These are phyloP conservation scores for Agriopis aurantiaria DNA, from an alignment of 2,888 invertebrate genomes.

Conservation along the genomic window DNA sequence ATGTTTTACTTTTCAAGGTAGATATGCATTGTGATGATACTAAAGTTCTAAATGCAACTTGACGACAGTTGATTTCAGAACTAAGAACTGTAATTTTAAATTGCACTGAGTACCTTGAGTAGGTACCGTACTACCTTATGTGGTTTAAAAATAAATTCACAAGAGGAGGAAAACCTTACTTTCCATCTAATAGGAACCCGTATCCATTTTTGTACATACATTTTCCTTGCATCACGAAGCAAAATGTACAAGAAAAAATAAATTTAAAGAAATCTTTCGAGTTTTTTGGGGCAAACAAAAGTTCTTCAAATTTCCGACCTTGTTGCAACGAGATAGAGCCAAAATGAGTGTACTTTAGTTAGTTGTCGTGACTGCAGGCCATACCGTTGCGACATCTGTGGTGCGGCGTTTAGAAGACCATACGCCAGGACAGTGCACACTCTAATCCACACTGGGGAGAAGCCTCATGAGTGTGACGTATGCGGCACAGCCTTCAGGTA, in stretches of 20 bases:
- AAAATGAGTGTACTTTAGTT: background rate
- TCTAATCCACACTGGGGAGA: slow-evolving; percentile 81
- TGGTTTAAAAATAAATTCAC: slow-evolving; percentile 1
- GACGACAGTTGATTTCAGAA: slow-evolving; percentile 5
- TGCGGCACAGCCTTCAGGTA: slow-evolving; percentile 83
- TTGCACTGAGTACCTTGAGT: background rate
- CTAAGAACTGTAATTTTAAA: background rate
- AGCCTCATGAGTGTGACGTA: slow-evolving; percentile 79
- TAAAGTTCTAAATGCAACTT: slow-evolving; percentile 9
- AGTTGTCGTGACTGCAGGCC: slow-evolving; percentile 59
- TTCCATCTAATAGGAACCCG: slow-evolving; percentile 14
- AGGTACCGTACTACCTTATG: background rate
- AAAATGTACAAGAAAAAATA: slow-evolving; percentile 20
- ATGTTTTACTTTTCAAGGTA: slow-evolving; percentile 14
- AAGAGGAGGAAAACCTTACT: slow-evolving; percentile 8
- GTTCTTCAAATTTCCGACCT: slow-evolving; percentile 1
- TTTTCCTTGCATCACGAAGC: background rate
- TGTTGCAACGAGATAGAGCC: background rate
- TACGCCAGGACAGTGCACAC: slow-evolving; percentile 81
- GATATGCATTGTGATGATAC: background rate
- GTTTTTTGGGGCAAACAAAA: slow-evolving; percentile 5
- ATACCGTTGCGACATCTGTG: slow-evolving; percentile 80
- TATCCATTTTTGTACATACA: slow-evolving; percentile 16
- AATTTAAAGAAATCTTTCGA: slow-evolving; percentile 10
- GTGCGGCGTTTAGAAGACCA: slow-evolving; percentile 79